Conservation (phyloP, 2,888 invertebrate genomes). For the Agrenia bidenticulata region DNA sequence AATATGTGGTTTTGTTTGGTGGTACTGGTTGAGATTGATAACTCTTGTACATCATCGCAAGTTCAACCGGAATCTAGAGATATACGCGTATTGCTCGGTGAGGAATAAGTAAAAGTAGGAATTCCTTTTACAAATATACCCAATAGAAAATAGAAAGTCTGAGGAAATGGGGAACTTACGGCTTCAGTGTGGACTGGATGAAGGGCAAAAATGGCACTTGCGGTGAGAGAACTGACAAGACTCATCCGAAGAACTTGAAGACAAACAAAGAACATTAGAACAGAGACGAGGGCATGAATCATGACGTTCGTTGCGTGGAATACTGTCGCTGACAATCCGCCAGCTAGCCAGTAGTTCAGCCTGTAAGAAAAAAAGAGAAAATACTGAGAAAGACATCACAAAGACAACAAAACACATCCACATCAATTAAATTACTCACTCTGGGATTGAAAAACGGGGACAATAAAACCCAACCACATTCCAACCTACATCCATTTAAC, state of each 20-base stretch:
- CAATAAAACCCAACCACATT: slow-evolving; percentile 17
- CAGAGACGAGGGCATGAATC: slow-evolving; percentile 72
- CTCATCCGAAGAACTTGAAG: slow-evolving; percentile 67
- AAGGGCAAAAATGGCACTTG: slow-evolving; percentile 75
- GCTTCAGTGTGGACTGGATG: slow-evolving; percentile 89
- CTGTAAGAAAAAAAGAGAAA: slow-evolving; percentile 60
- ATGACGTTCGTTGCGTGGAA: slow-evolving; percentile 78
- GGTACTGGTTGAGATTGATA: no score
- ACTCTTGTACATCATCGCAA: no score
- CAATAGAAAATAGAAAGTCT: no score
- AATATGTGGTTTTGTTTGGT: no score
- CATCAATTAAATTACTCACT: slow-evolving; percentile 18
- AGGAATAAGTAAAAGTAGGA: no score
- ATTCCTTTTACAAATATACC: no score
- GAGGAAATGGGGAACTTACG: slow-evolving; percentile 61
- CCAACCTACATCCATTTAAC: slow-evolving; percentile 17
- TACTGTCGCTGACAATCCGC: slow-evolving; percentile 69
- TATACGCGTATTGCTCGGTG: no score
- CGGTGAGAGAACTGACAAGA: slow-evolving; percentile 69
- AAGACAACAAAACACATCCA: slow-evolving; percentile 18
- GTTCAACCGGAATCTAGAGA: no score
- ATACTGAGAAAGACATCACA: not conserved
- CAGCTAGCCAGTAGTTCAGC: slow-evolving; percentile 69
- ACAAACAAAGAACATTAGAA: slow-evolving; percentile 69
- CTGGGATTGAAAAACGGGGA: slow-evolving; percentile 20